Percentiles rank a stretch among this genome's conserved stretches.
These are phyloP conservation scores for Cairina moschata DNA, from an alignment of 2,113 vertebrate species.

Conservation along the genomic window DNA sequence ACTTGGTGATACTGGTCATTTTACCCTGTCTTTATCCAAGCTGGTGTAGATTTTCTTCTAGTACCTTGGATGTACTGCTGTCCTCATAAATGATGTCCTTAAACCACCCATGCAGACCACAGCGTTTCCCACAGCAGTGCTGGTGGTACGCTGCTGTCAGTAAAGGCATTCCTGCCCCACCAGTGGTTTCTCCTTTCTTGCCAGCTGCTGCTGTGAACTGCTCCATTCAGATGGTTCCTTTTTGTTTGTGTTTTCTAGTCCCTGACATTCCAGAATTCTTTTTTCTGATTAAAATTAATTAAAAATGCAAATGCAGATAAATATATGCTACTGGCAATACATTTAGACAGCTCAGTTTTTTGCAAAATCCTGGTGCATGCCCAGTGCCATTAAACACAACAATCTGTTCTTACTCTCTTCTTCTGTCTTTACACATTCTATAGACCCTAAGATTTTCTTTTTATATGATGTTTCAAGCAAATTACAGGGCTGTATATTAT, in stretches of 20 bases:
- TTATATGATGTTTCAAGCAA: background rate
- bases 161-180: background rate
- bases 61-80: background rate
- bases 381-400: background rate
- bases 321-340: background rate
- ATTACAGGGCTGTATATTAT: background rate
- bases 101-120: background rate
- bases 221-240: background rate
- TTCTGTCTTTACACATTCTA: background rate
- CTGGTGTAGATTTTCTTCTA: background rate
- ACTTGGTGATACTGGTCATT: background rate
- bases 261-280: background rate
- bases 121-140: background rate
- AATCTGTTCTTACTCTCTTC: background rate
- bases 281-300: background rate
- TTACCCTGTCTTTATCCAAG: background rate
- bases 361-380: background rate
- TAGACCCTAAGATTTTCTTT: background rate
- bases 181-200: background rate
- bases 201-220: background rate
- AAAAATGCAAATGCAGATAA: background rate
- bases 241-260: background rate
- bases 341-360: accelerated
- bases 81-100: background rate
- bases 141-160: background rate